phyloP scores from a whole-genome alignment of 2,797 vertebrate species.

The Onychomys arenicola region DNA sequence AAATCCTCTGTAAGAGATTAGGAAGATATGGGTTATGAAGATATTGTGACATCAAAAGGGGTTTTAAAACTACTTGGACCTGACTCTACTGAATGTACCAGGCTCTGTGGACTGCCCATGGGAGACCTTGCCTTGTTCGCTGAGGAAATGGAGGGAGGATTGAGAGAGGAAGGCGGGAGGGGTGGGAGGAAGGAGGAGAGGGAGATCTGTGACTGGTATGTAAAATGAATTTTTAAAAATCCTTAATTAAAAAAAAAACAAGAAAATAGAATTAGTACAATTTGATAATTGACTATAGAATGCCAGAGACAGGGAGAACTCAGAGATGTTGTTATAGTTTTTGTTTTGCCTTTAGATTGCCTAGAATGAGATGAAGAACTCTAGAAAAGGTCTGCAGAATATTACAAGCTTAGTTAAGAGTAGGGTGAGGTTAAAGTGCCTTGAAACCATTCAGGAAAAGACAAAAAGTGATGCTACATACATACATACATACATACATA shows the following conservation, averaged over 20 bases:
- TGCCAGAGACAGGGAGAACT: background rate
- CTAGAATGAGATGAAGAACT: background rate
- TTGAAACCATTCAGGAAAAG: conserved; percentile 1
- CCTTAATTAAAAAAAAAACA: too few relatives aligned
- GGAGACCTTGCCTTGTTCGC: too few relatives aligned
- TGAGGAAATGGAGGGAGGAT: too few relatives aligned
- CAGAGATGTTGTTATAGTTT: background rate
- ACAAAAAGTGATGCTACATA: background rate
- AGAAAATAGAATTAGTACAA: conserved; percentile 30
- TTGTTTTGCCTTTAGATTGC: background rate
- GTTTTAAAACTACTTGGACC: background rate
- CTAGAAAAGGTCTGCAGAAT: background rate
- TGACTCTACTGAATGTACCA: too few relatives aligned
- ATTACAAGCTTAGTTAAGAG: background rate
- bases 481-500: background rate
- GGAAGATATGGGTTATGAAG: background rate
- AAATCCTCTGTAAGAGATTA: background rate
- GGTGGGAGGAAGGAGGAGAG: too few relatives aligned
- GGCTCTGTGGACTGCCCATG: too few relatives aligned
- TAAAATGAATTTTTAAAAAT: too few relatives aligned
- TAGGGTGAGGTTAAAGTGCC: background rate
- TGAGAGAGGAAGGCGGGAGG: too few relatives aligned
- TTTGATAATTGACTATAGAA: background rate
- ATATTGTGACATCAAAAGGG: background rate
- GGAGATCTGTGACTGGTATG: too few relatives aligned